Conservation (phyloP, 1,140 invertebrate species). For the Zaprionus inermis region DNA sequence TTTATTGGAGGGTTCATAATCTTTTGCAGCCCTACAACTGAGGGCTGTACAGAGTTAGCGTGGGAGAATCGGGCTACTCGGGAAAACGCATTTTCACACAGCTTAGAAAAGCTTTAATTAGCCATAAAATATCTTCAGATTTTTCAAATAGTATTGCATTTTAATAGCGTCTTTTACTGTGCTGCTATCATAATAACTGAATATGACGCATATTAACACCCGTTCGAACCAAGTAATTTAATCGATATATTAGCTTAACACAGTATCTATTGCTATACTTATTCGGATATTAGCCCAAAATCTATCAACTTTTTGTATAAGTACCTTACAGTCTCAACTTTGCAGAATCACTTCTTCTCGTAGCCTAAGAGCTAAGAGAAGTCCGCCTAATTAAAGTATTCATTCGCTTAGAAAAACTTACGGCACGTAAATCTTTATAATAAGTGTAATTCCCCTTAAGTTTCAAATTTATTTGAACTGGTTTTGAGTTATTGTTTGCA, state of each 20-base stretch:
- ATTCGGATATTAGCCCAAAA: no score
- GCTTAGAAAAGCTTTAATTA: not conserved
- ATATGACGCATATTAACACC: not conserved
- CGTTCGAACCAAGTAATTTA: not conserved
- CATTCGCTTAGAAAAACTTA: not conserved
- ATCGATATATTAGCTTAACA: not conserved
- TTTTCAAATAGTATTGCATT: not conserved
- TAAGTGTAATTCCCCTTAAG: not conserved
- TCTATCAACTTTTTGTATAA: no score
- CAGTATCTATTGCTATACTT: no score
- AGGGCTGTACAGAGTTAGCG: not conserved
- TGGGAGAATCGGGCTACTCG: not conserved
- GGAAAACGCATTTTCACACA: not conserved
- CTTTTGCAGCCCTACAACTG: not conserved
- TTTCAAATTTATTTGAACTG: not conserved
- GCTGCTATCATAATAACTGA: not conserved
- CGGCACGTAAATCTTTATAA: not conserved
- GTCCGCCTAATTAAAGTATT: not conserved
- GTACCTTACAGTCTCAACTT: not conserved
- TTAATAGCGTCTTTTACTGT: not conserved
- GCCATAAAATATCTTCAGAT: not conserved
- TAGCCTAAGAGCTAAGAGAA: no score
- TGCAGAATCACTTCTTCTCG: not conserved
- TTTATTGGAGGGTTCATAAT: slow-evolving; percentile 21
- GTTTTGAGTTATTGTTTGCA: not conserved